Evolutionary conservation across 1,140 invertebrate genomes (phyloP).

Genomic region (Drosophila teissieri): DNA sequence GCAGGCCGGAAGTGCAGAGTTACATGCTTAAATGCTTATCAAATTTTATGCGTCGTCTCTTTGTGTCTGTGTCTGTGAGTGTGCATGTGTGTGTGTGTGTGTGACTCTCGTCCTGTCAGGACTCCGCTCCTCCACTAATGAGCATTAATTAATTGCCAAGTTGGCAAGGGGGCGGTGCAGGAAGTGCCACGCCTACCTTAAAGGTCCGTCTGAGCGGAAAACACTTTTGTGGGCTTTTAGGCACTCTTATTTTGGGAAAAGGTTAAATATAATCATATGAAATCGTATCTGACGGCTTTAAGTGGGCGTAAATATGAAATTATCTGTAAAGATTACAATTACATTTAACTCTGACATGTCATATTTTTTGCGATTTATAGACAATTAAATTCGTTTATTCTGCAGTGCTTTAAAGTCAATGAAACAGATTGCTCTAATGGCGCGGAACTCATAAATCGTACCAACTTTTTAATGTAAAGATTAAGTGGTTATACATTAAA

Average conservation of each 20-base stretch:
- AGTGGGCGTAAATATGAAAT: neutral
- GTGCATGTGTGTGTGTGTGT: neutral
- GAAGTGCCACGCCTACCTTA: constrained; percentile 42
- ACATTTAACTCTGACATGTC: neutral
- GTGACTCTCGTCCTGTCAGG: constrained; percentile 22
- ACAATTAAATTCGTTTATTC: neutral
- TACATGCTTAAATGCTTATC: constrained; percentile 83
- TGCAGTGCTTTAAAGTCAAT: neutral
- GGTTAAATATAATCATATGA: constrained; percentile 8
- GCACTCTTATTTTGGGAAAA: constrained; percentile 15
- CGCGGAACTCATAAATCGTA: neutral
- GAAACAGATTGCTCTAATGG: neutral
- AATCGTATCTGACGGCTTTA: constrained; percentile 11
- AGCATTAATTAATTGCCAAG: constrained; percentile 79
- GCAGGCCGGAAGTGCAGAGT: constrained; percentile 70
- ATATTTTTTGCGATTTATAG: neutral
- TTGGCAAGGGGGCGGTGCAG: constrained; percentile 21
- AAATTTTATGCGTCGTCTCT: constrained; percentile 70
- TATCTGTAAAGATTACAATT: neutral
- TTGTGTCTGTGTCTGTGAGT: constrained; percentile 14
- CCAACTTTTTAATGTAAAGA: neutral
- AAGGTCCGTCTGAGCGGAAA: constrained; percentile 19
- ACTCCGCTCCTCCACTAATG: constrained; percentile 62
- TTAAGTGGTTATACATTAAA: neutral
- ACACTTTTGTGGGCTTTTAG: constrained; percentile 21